Evolutionary conservation across 2,113 vertebrate genomes (phyloP).

Genomic region (Crotophaga sulcirostris): DNA sequence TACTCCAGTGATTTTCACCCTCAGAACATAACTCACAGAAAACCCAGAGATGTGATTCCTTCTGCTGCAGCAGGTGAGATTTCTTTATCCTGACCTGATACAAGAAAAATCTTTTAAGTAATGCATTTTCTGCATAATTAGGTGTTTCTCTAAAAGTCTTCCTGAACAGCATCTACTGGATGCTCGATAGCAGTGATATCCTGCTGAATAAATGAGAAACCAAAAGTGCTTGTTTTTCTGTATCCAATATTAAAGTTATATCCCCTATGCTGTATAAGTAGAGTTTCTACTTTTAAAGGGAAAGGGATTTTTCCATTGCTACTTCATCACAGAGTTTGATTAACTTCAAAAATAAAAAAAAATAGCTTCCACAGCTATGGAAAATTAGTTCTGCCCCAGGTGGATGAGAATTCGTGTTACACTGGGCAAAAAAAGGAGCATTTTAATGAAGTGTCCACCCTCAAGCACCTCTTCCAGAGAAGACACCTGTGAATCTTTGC

Average conservation of each 20-base stretch:
- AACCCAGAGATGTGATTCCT: neutral
- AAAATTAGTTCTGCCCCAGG: neutral
- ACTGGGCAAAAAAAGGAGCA: neutral
- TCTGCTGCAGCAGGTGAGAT: neutral
- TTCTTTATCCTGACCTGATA: neutral
- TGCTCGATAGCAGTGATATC: neutral
- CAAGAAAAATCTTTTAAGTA: neutral
- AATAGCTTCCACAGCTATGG: neutral
- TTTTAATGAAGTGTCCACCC: slow-evolving; percentile 15
- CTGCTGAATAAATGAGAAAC: neutral
- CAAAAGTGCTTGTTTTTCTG: neutral
- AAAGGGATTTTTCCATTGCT: neutral
- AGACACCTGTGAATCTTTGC: neutral
- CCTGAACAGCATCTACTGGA: neutral
- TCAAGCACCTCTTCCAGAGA: neutral
- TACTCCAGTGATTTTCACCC: neutral
- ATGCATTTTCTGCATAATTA: neutral
- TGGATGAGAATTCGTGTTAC: slow-evolving; percentile 14
- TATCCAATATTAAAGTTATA: neutral
- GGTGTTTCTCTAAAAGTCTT: neutral
- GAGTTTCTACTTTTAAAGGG: neutral
- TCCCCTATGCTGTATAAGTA: neutral
- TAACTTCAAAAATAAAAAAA: slow-evolving; percentile 20
- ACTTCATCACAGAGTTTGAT: neutral
- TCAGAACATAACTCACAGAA: neutral